phyloP scores from a whole-genome alignment of 2,797 vertebrate species.

The Lagocephalus sceleratus region DNA sequence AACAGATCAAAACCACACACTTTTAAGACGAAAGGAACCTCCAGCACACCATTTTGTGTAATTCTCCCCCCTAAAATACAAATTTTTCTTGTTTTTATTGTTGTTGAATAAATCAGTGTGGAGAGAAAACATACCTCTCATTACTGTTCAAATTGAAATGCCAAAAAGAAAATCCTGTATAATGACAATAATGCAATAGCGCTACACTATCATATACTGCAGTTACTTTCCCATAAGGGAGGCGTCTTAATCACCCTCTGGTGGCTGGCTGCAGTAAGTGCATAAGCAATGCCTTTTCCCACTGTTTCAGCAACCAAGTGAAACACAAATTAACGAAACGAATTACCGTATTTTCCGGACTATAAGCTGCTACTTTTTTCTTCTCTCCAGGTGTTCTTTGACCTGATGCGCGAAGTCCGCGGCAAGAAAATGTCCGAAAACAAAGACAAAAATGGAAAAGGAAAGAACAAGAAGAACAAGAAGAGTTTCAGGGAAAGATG shows the following conservation, averaged over 20 bases:
- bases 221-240: no score
- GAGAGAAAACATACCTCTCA: neutral
- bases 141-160: neutral
- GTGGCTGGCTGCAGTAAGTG: no score
- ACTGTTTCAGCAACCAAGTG: no score
- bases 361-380: no score
- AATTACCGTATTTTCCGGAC: no score
- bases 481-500: slow-evolving; percentile 95
- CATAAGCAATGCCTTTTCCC: no score
- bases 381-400: slow-evolving; percentile 89
- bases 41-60: slow-evolving; percentile 24
- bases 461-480: slow-evolving; percentile 94
- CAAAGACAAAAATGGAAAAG: slow-evolving; percentile 98
- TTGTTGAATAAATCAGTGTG: neutral
- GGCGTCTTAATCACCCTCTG: no score
- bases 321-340: no score
- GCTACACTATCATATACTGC: neutral
- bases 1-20: slow-evolving; percentile 9
- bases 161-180: neutral
- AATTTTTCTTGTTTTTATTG: neutral
- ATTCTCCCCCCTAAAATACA: slow-evolving; percentile 7
- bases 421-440: slow-evolving; percentile 98
- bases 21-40: slow-evolving; percentile 25
- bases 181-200: neutral
- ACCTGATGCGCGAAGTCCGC: slow-evolving; percentile 96